Conservation (phyloP, 2,888 invertebrate species). For the Epinotia demarniana region DNA sequence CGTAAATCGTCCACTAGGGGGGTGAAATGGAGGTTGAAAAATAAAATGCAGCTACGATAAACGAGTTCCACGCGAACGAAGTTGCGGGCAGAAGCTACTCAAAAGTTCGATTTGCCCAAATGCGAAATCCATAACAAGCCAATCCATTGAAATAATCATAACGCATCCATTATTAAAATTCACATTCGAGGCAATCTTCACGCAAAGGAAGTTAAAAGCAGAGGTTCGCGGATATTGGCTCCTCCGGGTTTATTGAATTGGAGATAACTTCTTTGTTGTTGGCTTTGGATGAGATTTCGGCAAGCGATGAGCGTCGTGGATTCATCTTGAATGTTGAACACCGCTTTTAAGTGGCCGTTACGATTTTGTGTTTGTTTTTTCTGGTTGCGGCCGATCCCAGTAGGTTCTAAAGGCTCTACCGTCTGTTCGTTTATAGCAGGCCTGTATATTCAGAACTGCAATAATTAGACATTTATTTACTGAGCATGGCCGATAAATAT, state of each 20-base stretch:
- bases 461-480: too few relatives aligned
- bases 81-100: too few relatives aligned
- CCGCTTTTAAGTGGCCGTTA: slow-evolving; percentile 21
- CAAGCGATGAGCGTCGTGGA: slow-evolving; percentile 37
- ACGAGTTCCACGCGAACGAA: too few relatives aligned
- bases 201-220: slow-evolving; percentile 58
- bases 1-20: too few relatives aligned
- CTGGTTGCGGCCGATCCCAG: not conserved
- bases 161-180: slow-evolving; percentile 44
- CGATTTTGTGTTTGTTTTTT: slow-evolving; percentile 44
- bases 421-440: too few relatives aligned
- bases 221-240: slow-evolving; percentile 57
- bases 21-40: too few relatives aligned
- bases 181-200: slow-evolving; percentile 50
- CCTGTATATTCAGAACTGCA: too few relatives aligned
- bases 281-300: slow-evolving; percentile 51
- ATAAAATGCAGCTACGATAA: too few relatives aligned
- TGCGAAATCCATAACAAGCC: not conserved
- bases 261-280: slow-evolving; percentile 60
- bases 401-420: too few relatives aligned
- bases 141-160: slow-evolving; percentile 19
- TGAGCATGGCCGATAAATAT: too few relatives aligned
- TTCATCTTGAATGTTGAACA: slow-evolving; percentile 43
- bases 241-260: slow-evolving; percentile 59
- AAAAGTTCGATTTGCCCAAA: not conserved